Conservation (phyloP, 2,113 vertebrate genomes). For the Thunnus thynnus region DNA sequence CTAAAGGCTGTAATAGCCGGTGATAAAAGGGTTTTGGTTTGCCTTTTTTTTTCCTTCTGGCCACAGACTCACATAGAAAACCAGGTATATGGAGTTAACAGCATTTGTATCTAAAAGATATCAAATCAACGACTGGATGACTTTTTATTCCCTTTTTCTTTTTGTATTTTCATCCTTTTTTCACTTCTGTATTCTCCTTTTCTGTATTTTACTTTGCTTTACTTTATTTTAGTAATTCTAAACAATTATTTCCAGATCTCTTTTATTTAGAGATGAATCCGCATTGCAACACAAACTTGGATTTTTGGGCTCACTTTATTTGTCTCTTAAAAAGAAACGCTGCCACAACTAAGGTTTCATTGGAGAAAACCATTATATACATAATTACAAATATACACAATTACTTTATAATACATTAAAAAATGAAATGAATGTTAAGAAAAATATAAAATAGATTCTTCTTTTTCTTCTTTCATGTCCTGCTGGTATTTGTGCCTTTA, state of each 20-base stretch:
- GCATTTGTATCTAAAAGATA: neutral
- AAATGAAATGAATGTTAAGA: too few species aligned
- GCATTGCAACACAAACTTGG: too few species aligned
- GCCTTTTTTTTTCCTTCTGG: neutral
- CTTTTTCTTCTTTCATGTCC: neutral
- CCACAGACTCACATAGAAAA: neutral
- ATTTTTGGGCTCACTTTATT: too few species aligned
- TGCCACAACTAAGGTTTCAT: too few species aligned
- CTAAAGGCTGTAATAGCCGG: constrained; percentile 47
- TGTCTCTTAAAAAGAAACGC: too few species aligned
- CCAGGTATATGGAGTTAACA: neutral
- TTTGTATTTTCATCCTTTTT: neutral
- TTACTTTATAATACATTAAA: too few species aligned
- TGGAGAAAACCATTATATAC: too few species aligned
- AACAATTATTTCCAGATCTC: too few species aligned
- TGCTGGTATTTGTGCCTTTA: neutral
- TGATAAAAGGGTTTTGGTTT: constrained; percentile 30
- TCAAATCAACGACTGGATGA: neutral
- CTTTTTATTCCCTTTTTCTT: neutral
- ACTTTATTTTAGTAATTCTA: too few species aligned
- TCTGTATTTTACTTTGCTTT: neutral
- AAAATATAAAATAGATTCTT: neutral
- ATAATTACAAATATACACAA: too few species aligned
- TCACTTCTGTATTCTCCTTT: neutral
- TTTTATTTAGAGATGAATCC: too few species aligned